phyloP scores from a whole-genome alignment of 2,113 vertebrate species.

The Albula goreensis region DNA sequence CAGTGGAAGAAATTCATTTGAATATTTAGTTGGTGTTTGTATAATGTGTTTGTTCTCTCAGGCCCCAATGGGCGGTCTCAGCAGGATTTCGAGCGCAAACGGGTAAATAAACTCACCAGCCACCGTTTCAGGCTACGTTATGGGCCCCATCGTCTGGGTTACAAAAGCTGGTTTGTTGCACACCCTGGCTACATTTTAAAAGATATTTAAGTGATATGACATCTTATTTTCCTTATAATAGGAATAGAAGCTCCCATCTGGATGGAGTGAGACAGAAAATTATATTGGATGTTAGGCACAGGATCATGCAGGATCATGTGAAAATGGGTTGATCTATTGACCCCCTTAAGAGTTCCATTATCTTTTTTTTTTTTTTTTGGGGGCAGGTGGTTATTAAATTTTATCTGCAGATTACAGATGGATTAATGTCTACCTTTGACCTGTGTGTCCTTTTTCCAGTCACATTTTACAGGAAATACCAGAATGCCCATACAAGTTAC shows the following conservation, averaged over 20 bases:
- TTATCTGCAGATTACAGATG: neutral
- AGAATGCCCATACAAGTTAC: neutral
- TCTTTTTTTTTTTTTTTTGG: neutral
- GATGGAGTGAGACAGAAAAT: neutral
- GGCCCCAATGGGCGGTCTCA: neutral
- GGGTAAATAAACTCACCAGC: slow-evolving; percentile 2
- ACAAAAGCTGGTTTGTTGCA: neutral
- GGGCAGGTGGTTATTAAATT: no score
- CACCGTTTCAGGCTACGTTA: slow-evolving; percentile 3
- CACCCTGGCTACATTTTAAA: neutral
- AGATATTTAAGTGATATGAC: slow-evolving; percentile 16
- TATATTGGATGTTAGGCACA: slow-evolving; percentile 1
- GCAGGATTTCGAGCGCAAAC: slow-evolving; percentile 4
- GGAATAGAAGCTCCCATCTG: slow-evolving; percentile 12
- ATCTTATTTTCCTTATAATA: neutral
- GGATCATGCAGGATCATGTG: no score
- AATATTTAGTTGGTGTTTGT: slow-evolving; percentile 10
- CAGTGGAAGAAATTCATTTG: neutral
- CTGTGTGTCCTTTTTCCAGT: neutral
- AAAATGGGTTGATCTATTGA: neutral
- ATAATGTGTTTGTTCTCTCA: neutral
- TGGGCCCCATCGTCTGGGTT: neutral
- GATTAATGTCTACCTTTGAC: neutral
- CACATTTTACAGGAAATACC: neutral
- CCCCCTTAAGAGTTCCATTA: neutral